Evolutionary conservation across 2,888 invertebrate species (phyloP).

Genomic region (Euplagia quadripunctaria): DNA sequence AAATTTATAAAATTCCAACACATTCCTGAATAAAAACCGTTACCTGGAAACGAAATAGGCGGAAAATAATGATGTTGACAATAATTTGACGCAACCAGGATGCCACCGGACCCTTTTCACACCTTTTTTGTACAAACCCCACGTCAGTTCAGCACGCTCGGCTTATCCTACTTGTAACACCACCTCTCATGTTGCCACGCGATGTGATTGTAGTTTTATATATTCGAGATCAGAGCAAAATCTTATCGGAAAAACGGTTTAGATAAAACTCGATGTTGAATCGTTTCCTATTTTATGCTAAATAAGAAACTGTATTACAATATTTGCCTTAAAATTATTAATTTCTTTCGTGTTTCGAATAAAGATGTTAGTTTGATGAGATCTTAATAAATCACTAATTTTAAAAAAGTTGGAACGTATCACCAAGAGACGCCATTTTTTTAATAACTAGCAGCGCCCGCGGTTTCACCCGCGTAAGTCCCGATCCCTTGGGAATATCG

Average conservation of each 20-base stretch:
- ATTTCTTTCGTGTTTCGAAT: not conserved
- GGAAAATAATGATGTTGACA: constrained; percentile 53
- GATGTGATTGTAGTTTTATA: constrained; percentile 21
- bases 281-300: not conserved
- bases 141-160: constrained; percentile 43
- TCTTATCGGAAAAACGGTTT: constrained; percentile 5
- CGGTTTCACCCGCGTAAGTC: too few species aligned
- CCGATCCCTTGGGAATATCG: too few species aligned
- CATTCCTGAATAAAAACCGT: constrained; percentile 20
- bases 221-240: constrained; percentile 11
- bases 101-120: constrained; percentile 50
- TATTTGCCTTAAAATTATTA: not conserved
- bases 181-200: constrained; percentile 13
- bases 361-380: not conserved
- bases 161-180: constrained; percentile 44
- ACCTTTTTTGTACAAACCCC: constrained; percentile 45
- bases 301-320: not conserved
- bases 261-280: not conserved
- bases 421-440: too few species aligned
- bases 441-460: too few species aligned
- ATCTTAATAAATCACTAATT: not conserved
- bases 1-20: not conserved
- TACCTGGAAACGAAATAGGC: constrained; percentile 40
- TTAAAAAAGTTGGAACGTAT: too few species aligned
- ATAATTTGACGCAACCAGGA: constrained; percentile 48